Base-by-base conservation (phyloP, 1,140 invertebrate genomes). In the Calliopsis andreniformis region DNA sequence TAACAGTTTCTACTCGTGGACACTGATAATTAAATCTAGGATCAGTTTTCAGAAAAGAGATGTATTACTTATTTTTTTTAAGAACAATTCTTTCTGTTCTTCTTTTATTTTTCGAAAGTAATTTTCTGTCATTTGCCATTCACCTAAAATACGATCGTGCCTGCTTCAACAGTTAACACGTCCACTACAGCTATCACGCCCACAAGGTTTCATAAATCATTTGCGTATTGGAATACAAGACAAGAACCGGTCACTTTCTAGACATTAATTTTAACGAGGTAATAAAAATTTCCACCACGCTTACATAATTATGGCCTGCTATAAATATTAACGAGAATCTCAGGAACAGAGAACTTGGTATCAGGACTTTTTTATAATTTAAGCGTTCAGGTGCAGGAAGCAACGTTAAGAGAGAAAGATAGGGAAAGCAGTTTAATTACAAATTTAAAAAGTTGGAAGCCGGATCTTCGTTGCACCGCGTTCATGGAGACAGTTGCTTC, bases 401-500 rank as follows among this genome's bases (percentile, higher is more conserved):
- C 35, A 10, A 39, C 35, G 10, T 3, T 5, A 39, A 39, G 45
- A n/a, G 32, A 14, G 20, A n/a, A 12, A 49, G 25, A 63, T 51
- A 23, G 28, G 16, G 32, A 30, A 39, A 45, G 62, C 39, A 12
- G 49, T 51, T 51, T 67, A 67, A 67, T 75, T 67, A 56, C 53
- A 66, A 75, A 75, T 67, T 67, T 14, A 58, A 75, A 75, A 75
- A 75, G 62, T 67, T 67, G 63, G 12, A 10, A 35, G 16, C 42
- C 16, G 28, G 47, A 28, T 45, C 47, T 51, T 55, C 62, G 39
- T 42, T 64, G 64, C 59, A 45, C 30, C 47, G 49, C 59, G 59
- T 76, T 69, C 56, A 76, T 58, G 58, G 47, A 76, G 53, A 76
- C 64, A 42, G 72, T 70, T 51, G 58, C 64, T 76, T 32, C 64